Base-by-base conservation (phyloP, 2,113 vertebrate species). In the Dasyornis broadbenti region DNA sequence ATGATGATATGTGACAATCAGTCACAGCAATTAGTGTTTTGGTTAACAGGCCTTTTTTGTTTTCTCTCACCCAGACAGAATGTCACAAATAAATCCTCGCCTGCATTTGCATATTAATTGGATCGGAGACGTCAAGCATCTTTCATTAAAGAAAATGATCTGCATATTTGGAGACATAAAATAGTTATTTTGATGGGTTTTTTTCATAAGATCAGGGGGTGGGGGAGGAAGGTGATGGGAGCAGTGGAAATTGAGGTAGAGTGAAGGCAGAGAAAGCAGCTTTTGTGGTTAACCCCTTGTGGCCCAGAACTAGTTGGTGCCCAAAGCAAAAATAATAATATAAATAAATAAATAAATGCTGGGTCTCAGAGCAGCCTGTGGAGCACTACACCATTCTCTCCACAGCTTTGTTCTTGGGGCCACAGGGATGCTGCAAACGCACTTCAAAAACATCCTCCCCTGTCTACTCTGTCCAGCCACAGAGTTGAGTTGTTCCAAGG, bases 71-170 rank as follows among this genome's bases (percentile, higher is more conserved):
- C 99, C 99, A 99, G 99, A 99, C 99, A 99, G 99, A 99, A 99
- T 99, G 99, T 99, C 99, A 99, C 99, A 99, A 99, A 99, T 99
- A 99, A 99, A 99, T 99, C 99, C 99, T 99, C 98, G 98, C 99
- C 99, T 98, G 98, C 99, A 99, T 99, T 99, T 99, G 99, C 99
- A 99, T 99, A 99, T 99, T 99, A 99, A 99, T 99, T 99, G 99
- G 99, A 99, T 99, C 99, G 99, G 99, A 99, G 99, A 99, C 99
- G 99, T 99, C 99, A 99, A 99, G 99, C 99, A 99, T 99, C 99
- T 99, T 99, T 99, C 99, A 99, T 99, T 99, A 99, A 99, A 99
- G 99, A 99, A 99, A 99, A 99, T 99, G 99, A 99, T 99, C 99
- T 99, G 99, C 99, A 99, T 99, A 99, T 99, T 99, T 99, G 99